Evolutionary conservation across 2,888 invertebrate genomes (phyloP).

Genomic region (Dynastes grantii): DNA sequence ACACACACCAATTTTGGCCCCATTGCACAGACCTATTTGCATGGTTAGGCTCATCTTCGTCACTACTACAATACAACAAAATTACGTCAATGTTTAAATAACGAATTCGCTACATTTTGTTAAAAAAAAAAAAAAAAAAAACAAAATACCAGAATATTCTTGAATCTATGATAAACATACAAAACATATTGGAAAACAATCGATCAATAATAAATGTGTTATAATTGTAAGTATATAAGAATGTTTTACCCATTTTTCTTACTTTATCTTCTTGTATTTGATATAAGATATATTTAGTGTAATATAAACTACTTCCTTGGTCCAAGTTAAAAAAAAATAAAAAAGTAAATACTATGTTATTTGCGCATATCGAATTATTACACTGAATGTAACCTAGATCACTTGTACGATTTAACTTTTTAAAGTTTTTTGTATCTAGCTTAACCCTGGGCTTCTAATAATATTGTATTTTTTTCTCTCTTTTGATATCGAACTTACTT

Average conservation of each 20-base stretch:
- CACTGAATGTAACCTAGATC: slow-evolving; percentile 20
- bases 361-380: not conserved
- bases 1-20: slow-evolving; percentile 66
- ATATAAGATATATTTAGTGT: slow-evolving; percentile 19
- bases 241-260: slow-evolving; percentile 49
- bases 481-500: slow-evolving; percentile 11
- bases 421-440: slow-evolving; percentile 49
- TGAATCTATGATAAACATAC: slow-evolving; percentile 2
- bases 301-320: not conserved
- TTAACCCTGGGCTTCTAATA: slow-evolving; percentile 61
- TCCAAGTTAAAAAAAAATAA: not conserved
- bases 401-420: slow-evolving; percentile 28
- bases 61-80: slow-evolving; percentile 23
- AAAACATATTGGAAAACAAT: slow-evolving; percentile 16
- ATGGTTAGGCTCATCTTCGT: slow-evolving; percentile 65
- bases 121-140: not conserved
- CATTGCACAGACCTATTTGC: slow-evolving; percentile 68
- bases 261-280: slow-evolving; percentile 39
- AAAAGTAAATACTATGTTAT: too few relatives aligned
- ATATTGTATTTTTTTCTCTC: slow-evolving; percentile 25
- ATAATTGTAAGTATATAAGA: slow-evolving; percentile 41
- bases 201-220: slow-evolving; percentile 18
- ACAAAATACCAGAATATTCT: slow-evolving; percentile 4
- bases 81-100: not conserved
- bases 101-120: not conserved